Evolutionary conservation across 2,797 vertebrate species (phyloP).

Genomic region (Platyrinchus mystaceus): DNA sequence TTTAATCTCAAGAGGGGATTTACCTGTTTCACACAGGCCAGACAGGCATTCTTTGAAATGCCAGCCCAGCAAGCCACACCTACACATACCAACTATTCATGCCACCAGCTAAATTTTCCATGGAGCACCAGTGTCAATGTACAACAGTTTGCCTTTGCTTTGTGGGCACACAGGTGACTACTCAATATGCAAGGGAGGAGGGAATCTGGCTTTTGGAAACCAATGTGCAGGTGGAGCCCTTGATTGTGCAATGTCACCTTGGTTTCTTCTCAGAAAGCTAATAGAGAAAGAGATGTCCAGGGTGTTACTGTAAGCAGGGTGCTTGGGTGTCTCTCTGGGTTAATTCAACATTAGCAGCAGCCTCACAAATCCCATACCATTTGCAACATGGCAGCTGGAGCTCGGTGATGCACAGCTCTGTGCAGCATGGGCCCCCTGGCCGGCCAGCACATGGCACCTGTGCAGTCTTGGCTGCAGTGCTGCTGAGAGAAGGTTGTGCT

Average conservation of each 20-base stretch:
- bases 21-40: neutral
- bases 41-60: neutral
- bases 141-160: neutral
- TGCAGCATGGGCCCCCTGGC: accelerated
- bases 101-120: neutral
- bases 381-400: neutral
- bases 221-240: neutral
- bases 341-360: accelerated
- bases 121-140: neutral
- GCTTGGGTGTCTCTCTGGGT: accelerated
- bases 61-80: neutral
- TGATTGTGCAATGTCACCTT: neutral
- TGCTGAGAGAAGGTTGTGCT: accelerated
- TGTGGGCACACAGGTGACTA: neutral
- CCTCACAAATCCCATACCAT: neutral
- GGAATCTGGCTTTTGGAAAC: neutral
- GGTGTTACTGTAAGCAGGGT: neutral
- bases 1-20: neutral
- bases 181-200: neutral
- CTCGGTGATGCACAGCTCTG: accelerated
- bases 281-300: neutral
- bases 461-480: neutral
- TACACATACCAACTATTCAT: accelerated
- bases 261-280: neutral
- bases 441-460: accelerated